Percentiles rank a stretch among this genome's conserved stretches.
phyloP scores from a whole-genome alignment of 2,797 vertebrate species.

The Premnoplex brunnescens region DNA sequence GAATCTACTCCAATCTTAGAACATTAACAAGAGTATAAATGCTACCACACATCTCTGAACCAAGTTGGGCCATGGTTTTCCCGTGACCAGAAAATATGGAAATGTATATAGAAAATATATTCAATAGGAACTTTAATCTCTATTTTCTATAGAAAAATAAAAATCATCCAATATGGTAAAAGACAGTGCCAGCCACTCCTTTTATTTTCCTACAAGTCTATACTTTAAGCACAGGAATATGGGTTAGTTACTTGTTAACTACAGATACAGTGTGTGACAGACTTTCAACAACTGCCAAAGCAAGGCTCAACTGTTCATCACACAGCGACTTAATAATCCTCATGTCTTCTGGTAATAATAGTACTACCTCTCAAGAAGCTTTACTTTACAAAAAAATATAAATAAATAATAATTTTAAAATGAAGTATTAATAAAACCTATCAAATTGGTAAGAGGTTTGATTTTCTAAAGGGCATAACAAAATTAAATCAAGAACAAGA shows the following conservation, averaged over 20 bases:
- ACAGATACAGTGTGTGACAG: accelerated
- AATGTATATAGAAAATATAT: neutral
- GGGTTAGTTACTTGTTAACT: neutral
- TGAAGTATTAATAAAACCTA: neutral
- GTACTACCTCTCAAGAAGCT: neutral
- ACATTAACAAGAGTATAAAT: neutral
- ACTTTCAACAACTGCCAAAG: neutral
- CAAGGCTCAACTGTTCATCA: neutral
- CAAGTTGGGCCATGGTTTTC: neutral
- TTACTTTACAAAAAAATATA: neutral
- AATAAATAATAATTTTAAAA: neutral
- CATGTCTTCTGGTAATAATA: neutral
- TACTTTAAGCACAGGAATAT: neutral
- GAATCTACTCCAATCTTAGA: neutral
- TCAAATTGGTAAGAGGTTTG: neutral
- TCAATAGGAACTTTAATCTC: neutral
- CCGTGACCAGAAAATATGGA: neutral
- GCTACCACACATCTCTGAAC: neutral
- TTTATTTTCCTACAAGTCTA: neutral
- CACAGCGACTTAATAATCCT: neutral
- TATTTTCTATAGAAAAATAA: neutral
- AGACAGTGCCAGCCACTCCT: neutral
- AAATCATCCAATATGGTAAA: neutral
- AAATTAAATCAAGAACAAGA: neutral
- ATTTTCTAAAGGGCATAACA: neutral